Percentiles rank a stretch among this genome's conserved stretches.
Evolutionary conservation across 2,888 invertebrate species (phyloP).

Genomic region (Drosophila seclusa): DNA sequence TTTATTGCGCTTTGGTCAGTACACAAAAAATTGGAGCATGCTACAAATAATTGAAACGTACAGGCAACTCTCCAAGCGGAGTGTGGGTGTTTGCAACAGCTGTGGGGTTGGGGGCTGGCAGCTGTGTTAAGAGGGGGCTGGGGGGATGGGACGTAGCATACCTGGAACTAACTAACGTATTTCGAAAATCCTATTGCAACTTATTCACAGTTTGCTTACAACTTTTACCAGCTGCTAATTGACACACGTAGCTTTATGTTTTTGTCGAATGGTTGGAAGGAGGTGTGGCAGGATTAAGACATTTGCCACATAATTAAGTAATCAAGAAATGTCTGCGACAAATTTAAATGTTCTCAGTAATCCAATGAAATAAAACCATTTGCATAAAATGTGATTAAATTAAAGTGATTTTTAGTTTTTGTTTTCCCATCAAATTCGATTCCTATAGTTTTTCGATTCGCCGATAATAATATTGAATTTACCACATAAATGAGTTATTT

Average conservation of each 20-base stretch:
- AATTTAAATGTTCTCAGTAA: background rate
- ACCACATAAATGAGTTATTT: conserved; percentile 50
- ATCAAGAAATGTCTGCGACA: conserved; percentile 31
- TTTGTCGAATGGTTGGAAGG: background rate
- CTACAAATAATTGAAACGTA: conserved; percentile 75
- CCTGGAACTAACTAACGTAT: background rate
- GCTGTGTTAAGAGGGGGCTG: background rate
- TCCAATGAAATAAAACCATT: background rate
- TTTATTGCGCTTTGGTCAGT: conserved; percentile 60
- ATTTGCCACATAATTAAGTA: conserved; percentile 52
- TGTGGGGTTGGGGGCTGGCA: background rate
- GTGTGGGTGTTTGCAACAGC: background rate
- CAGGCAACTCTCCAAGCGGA: conserved; percentile 9
- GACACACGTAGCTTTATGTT: conserved; percentile 42
- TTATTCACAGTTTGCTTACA: conserved; percentile 34
- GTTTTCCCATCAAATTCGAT: background rate
- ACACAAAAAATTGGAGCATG: conserved; percentile 48
- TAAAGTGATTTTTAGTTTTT: background rate
- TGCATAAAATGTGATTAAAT: background rate
- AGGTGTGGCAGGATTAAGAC: conserved; percentile 31
- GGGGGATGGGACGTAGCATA: background rate
- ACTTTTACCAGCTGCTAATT: conserved; percentile 61
- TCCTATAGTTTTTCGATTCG: background rate
- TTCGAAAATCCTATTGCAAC: conserved; percentile 24
- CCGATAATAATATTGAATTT: background rate